Evolutionary conservation across 2,888 invertebrate genomes (phyloP), one percentile per base, ranked within the genome.

Genomic region (Helicoverpa assulta): DNA sequence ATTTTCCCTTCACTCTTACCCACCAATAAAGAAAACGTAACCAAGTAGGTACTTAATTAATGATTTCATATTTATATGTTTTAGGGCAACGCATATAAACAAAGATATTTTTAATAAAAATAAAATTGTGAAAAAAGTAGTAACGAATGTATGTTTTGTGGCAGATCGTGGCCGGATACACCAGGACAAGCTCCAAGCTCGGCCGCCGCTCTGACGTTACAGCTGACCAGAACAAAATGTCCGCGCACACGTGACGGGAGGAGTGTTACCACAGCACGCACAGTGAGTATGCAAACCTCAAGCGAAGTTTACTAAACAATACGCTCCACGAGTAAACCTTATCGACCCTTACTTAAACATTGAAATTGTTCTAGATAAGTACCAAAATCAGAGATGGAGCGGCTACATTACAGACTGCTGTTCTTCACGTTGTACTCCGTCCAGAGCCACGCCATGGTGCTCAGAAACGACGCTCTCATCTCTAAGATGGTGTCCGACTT

Each of bases 401-500:
- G 62, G 2, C 18, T 67, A 16, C 37, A 54, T 26, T 62, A 59
- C 51, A 70, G 67, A 8, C 59, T 85, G 5, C 67, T 82, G 5
- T 58, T 84, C 57, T 53, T 83, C 14, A 70, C 70, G n/a, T 63
- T 79, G 50, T 64, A 74, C 60, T 55, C 85, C 50, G 56, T 78
- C 5, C 68, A 66, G 51, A 66, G 85, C 21, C 67, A 80, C 47
- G 83, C 89, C 0, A 92, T 91, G 83, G 90, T 95, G 71, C 82
- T 95, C 74, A 85, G 94, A 57, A 95, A 95, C 83, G 94, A 92
- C 66, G 95, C 92, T 0, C 89, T 95, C 14, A 93, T 95, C 77
- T 86, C 89, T 29, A 93, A 92, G 81, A 94, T 95, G 94, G 89
- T 95, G 47, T 92, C 93, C 0, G 87, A 94, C 72, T 94, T 94